Conservation (phyloP, 2,888 invertebrate species). For the Molorchus minor region DNA sequence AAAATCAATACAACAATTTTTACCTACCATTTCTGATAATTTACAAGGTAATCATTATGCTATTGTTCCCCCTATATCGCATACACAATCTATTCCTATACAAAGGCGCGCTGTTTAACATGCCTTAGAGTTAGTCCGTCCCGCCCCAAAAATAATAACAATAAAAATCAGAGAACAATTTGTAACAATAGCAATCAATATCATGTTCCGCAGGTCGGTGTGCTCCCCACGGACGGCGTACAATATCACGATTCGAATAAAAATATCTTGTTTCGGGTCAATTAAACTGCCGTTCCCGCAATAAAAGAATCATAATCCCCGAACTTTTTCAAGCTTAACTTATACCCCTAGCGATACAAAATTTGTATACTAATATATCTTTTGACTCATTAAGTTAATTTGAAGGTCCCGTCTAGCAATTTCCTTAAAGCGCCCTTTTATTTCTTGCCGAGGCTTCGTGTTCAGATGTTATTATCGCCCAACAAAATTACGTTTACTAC, state of each 20-base stretch:
- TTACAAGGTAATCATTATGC: too few relatives aligned
- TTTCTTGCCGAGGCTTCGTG: constrained; percentile 20
- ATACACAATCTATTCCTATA: too few relatives aligned
- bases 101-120: too few relatives aligned
- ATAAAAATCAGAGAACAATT: not conserved
- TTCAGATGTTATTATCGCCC: constrained; percentile 10
- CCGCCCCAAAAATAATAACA: not conserved
- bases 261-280: constrained; percentile 17
- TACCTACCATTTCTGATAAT: too few relatives aligned
- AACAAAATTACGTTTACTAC: constrained; percentile 11
- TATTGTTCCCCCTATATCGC: too few relatives aligned
- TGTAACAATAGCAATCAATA: constrained; percentile 1
- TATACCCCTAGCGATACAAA: constrained; percentile 17
- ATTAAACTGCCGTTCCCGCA: constrained; percentile 13
- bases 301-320: constrained; percentile 17
- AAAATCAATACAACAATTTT: too few relatives aligned
- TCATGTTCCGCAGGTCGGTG: constrained; percentile 2
- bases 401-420: constrained; percentile 13
- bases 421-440: constrained; percentile 19
- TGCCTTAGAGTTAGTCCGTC: too few relatives aligned
- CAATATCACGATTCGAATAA: constrained; percentile 1
- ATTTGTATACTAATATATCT: constrained; percentile 24
- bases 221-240: too few relatives aligned
- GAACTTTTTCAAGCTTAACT: constrained; percentile 17
- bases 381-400: constrained; percentile 24